A percentile compares a stretch with the other conserved stretches of the same genome.
Conservation (phyloP, 1,140 invertebrate species). For the Brachionus asplanchnoidis region DNA sequence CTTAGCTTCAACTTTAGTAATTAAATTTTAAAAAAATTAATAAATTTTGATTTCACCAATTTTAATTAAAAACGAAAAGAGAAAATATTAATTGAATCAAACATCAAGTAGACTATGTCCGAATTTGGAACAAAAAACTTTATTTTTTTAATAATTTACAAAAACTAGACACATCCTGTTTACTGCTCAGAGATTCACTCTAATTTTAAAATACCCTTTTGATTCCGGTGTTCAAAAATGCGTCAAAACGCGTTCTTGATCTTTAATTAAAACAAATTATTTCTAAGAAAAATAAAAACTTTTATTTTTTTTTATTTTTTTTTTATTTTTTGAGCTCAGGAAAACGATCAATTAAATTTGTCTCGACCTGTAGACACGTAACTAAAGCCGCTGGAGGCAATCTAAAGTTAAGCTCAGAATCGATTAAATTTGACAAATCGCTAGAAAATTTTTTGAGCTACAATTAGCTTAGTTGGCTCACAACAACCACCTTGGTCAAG, state of each 20-base stretch:
- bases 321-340: neutral
- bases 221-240: neutral
- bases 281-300: neutral
- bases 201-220: neutral
- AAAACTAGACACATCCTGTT: neutral
- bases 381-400: neutral
- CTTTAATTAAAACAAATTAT: neutral
- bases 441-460: neutral
- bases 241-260: neutral
- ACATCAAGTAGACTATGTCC: neutral
- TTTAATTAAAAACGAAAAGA: no score
- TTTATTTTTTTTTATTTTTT: neutral
- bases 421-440: neutral
- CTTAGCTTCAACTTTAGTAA: neutral
- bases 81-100: neutral
- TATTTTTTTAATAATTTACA: neutral
- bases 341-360: conserved; percentile 26
- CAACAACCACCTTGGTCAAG: neutral
- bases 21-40: neutral
- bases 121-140: neutral
- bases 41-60: neutral
- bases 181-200: neutral
- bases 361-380: conserved; percentile 4
- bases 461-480: neutral
- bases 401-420: neutral